phyloP scores from a whole-genome alignment of 2,797 vertebrate genomes.

The Muscicapa comitata region DNA sequence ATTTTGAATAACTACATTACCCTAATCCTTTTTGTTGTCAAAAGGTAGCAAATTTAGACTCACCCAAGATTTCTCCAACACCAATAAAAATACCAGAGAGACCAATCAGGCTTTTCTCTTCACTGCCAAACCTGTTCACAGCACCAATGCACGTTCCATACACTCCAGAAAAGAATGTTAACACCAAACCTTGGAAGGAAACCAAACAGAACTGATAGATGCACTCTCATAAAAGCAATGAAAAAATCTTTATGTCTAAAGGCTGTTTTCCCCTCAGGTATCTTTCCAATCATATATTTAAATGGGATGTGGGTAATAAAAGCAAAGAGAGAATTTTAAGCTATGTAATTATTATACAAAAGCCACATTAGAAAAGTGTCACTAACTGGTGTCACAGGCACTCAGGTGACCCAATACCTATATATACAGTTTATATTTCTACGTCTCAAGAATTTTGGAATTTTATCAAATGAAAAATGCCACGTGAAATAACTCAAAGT shows the following conservation, averaged over 20 bases:
- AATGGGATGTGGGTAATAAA: not conserved
- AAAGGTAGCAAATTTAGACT: not conserved
- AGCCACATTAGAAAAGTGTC: not conserved
- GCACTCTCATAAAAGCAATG: not conserved
- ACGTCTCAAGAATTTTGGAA: not conserved
- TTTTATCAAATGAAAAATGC: not conserved
- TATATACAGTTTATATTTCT: not conserved
- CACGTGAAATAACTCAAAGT: not conserved
- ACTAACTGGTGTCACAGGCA: not conserved
- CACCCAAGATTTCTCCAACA: conserved; percentile 93
- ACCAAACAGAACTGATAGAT: not conserved
- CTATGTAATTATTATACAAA: not conserved
- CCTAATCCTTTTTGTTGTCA: not conserved
- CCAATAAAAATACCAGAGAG: conserved; percentile 96
- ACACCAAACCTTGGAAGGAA: conserved; percentile 83
- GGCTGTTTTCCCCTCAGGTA: not conserved
- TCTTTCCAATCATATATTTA: not conserved
- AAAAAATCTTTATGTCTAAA: not conserved
- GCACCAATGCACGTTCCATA: conserved; percentile 95
- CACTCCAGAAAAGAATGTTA: conserved; percentile 96
- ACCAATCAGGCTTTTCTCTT: conserved; percentile 93
- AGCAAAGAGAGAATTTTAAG: not conserved
- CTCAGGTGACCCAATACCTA: not conserved
- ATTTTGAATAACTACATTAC: not conserved
- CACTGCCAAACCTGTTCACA: conserved; percentile 85